phyloP scores from a whole-genome alignment of 2,888 invertebrate genomes.

The Phengaris arion region DNA sequence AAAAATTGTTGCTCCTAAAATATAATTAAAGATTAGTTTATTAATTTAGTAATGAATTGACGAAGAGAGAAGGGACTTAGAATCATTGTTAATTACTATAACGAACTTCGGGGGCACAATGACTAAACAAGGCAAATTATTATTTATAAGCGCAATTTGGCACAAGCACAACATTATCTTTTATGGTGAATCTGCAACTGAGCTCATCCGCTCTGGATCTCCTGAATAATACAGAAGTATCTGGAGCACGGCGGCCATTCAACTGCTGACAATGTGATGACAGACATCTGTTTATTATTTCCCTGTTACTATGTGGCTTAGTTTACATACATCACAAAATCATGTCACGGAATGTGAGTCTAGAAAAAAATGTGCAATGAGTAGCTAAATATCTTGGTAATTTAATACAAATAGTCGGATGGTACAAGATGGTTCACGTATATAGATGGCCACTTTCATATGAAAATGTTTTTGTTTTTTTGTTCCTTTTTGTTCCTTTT shows the following conservation, averaged over 20 bases:
- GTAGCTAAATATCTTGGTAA: no score
- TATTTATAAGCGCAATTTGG: constrained; percentile 5
- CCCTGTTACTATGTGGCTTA: background rate
- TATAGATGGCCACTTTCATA: no score
- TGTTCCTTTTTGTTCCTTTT: no score
- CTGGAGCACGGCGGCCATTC: constrained; percentile 20
- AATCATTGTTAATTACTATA: background rate
- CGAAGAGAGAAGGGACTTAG: background rate
- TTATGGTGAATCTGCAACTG: constrained; percentile 13
- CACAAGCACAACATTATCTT: constrained; percentile 6
- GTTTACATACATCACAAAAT: constrained; percentile 14
- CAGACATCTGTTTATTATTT: background rate
- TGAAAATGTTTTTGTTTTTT: no score
- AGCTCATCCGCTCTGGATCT: constrained; percentile 7
- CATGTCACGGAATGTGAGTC: background rate
- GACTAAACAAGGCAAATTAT: constrained; percentile 1
- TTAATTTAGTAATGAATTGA: no score
- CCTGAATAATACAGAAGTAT: constrained; percentile 10
- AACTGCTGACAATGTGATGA: constrained; percentile 17
- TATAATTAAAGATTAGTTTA: background rate
- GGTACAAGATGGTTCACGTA: no score
- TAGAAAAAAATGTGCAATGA: background rate
- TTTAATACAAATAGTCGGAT: no score
- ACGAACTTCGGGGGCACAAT: background rate
- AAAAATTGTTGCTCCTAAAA: background rate